Evolutionary conservation across 2,888 invertebrate genomes (phyloP), one percentile per base, ranked within the genome.

Genomic region (Orgyia antiqua): DNA sequence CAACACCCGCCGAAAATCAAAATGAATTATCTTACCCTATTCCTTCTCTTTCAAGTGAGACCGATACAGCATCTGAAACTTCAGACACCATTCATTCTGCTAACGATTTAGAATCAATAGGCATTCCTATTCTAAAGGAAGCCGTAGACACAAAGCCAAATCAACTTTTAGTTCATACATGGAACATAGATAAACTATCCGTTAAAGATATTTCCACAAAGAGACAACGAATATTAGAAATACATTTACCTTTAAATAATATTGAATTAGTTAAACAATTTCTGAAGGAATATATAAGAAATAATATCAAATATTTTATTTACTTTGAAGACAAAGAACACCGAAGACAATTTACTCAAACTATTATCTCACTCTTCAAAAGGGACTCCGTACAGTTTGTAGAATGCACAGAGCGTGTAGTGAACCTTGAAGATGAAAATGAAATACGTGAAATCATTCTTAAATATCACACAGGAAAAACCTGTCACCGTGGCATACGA

Each of bases 81-180:
- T 10, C 13, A 26, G 26, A 9, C 13, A 26, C 15, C 2, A 13
- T 26, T 15, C 26, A 26, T 15, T 26, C 26, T 9, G 15, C 13
- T 13, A n/a, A 26, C 5, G 15, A 26, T 13, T 8, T 13, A 8
- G 26, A 26, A 8, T 13, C 26, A 13, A 7, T 9, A 13, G 26
- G 26, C 9, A 26, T 19, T 9, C 30, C 13, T 9, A 24, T 32
- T n/a, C n/a, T n/a, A n/a, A n/a, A n/a, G n/a, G n/a, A n/a, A n/a
- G n/a, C n/a, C n/a, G n/a, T n/a, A n/a, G 31, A 37, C 9, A 46
- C 48, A 24, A 30, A 36, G 10, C 53, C 51, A 3, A 33, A 55
- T 6, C 43, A 54, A 19, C 26, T 32, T 13, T 21, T 32, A 12
- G 13, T 61, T 39, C 28, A 45, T 47, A 6, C 43, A 37, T 25